Conservation (phyloP, 2,113 vertebrate species). For the Hyperopisus bebe region DNA sequence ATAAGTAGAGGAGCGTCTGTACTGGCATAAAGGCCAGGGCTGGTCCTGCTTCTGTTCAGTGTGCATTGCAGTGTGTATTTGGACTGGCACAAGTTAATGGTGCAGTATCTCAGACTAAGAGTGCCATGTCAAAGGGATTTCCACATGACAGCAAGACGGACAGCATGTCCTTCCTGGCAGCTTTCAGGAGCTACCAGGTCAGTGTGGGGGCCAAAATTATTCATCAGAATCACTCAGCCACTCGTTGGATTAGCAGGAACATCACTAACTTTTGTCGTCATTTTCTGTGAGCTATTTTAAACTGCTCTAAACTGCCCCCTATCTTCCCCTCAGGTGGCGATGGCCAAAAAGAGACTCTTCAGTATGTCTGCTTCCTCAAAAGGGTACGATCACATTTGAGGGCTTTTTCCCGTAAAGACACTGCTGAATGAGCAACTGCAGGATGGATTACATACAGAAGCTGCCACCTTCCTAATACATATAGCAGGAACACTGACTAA, state of each 20-base stretch:
- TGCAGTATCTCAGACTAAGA: constrained; percentile 25
- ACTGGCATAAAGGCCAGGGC: background rate
- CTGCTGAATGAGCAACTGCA: background rate
- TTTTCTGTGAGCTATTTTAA: background rate
- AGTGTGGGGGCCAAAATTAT: constrained; percentile 13
- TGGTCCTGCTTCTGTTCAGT: background rate
- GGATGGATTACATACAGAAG: background rate
- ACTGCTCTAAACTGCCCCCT: too few species aligned
- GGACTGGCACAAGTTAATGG: constrained; percentile 29
- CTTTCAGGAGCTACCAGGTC: constrained; percentile 41
- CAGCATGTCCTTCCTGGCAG: constrained; percentile 33
- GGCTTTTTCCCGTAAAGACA: background rate
- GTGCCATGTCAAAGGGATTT: constrained; percentile 25
- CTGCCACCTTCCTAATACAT: background rate
- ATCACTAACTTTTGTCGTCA: too few species aligned
- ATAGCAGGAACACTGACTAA: background rate
- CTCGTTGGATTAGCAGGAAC: too few species aligned
- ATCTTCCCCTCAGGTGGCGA: constrained; percentile 27
- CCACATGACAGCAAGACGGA: constrained; percentile 32
- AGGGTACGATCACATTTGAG: constrained; percentile 25
- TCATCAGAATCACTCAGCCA: too few species aligned
- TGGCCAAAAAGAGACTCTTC: constrained; percentile 31
- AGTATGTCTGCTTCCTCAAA: constrained; percentile 27
- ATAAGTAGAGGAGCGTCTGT: too few species aligned
- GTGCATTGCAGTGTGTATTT: background rate